A percentile compares a stretch with the other conserved stretches of the same genome.
Evolutionary conservation across 2,113 vertebrate genomes (phyloP).

Genomic region (Osmerus mordax): DNA sequence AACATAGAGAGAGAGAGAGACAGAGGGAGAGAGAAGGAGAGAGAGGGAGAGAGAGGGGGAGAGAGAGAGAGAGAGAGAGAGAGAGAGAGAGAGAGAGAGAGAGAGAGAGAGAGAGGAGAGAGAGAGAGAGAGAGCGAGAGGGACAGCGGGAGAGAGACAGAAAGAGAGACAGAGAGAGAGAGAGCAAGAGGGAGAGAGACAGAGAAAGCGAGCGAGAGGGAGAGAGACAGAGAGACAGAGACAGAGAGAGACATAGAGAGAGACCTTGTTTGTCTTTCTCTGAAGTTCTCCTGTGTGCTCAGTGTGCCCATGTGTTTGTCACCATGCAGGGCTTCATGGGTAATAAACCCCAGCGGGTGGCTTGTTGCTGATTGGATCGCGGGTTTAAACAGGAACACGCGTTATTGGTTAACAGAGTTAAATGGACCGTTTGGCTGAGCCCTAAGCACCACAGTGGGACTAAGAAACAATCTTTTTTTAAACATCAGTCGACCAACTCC

Average conservation of each 20-base stretch:
- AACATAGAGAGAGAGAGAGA: not conserved
- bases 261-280: conserved; percentile 34
- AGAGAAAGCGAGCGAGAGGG: too few relatives aligned
- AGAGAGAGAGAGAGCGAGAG: not conserved
- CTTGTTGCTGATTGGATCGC: conserved; percentile 19
- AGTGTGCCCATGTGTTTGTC: not conserved
- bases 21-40: not conserved
- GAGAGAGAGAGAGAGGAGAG: not conserved
- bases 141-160: too few relatives aligned
- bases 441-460: not conserved
- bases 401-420: not conserved
- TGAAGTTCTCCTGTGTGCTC: conserved; percentile 18
- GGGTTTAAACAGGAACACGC: not conserved
- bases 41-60: not conserved
- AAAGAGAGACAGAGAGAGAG: not conserved
- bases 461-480: not conserved
- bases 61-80: not conserved
- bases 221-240: too few relatives aligned
- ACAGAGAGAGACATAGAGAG: too few relatives aligned
- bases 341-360: conserved; percentile 32
- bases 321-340: conserved; percentile 35
- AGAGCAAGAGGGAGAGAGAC: too few relatives aligned
- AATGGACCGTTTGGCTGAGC: not conserved
- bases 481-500: not conserved
- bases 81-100: not conserved